These are phyloP conservation scores for Rhynchonycteris naso DNA, from an alignment of 2,797 vertebrate species.

Conservation along the genomic window DNA sequence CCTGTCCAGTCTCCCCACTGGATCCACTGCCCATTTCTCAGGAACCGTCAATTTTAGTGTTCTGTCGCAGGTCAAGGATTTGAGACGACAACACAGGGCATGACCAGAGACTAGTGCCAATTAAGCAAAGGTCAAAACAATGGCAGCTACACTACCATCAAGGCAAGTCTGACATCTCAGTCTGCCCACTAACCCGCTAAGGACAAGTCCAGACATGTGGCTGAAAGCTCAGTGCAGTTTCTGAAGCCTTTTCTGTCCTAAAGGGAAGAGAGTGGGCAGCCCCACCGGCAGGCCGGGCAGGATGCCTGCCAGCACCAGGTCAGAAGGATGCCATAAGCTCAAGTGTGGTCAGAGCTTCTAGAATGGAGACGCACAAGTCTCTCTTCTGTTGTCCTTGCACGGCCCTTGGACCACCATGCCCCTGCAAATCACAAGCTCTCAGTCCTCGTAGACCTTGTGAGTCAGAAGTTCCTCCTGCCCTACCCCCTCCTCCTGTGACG, in stretches of 20 bases:
- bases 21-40: neutral
- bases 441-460: neutral
- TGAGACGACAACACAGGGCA: neutral
- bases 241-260: neutral
- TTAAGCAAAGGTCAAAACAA: neutral
- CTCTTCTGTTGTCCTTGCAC: neutral
- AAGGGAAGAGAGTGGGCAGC: neutral
- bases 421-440: neutral
- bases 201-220: neutral
- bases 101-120: neutral
- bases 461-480: neutral
- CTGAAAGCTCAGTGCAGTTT: neutral
- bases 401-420: neutral
- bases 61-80: neutral
- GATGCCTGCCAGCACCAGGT: neutral
- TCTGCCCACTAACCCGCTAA: neutral
- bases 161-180: neutral
- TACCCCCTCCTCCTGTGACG: neutral
- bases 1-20: neutral
- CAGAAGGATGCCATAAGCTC: neutral
- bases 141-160: neutral
- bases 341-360: neutral
- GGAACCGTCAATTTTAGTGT: neutral
- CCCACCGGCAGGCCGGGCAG: neutral
- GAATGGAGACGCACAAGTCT: neutral